Conservation (phyloP, 2,888 invertebrate genomes). For the Agrotis puta region DNA sequence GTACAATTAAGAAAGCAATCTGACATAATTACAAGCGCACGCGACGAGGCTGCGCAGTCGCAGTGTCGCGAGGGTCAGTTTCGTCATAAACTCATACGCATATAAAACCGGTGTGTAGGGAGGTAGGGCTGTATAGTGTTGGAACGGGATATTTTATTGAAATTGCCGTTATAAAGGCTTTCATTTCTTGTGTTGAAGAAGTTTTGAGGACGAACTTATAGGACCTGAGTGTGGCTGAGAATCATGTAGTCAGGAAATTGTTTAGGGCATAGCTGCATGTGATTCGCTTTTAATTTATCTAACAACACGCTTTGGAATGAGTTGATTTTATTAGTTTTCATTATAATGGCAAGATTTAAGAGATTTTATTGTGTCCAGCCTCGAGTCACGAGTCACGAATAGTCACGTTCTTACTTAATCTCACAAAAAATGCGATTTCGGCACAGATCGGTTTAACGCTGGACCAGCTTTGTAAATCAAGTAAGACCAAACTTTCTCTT, state of each 20-base stretch:
- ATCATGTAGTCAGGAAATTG: too few species aligned
- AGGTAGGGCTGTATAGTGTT: slow-evolving; percentile 26
- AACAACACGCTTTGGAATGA: too few species aligned
- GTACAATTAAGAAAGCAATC: slow-evolving; percentile 50
- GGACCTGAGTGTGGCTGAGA: too few species aligned
- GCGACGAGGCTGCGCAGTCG: slow-evolving; percentile 29
- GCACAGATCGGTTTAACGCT: neutral
- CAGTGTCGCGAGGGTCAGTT: slow-evolving; percentile 37
- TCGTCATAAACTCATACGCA: slow-evolving; percentile 23
- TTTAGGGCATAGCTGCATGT: too few species aligned
- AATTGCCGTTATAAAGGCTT: neutral
- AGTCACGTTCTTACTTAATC: slow-evolving; percentile 5
- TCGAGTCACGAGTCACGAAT: neutral
- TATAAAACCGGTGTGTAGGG: neutral
- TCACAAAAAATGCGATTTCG: neutral
- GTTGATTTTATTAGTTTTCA: too few species aligned
- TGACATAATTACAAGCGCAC: slow-evolving; percentile 42
- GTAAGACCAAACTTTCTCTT: neutral
- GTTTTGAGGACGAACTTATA: neutral
- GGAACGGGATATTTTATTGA: slow-evolving; percentile 16
- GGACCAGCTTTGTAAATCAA: slow-evolving; percentile 8
- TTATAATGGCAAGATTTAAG: neutral
- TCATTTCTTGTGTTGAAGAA: neutral
- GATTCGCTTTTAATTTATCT: neutral
- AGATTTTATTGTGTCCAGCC: neutral